Base-by-base conservation (phyloP, 2,888 invertebrate species). In the Gasteruption jaculator region DNA sequence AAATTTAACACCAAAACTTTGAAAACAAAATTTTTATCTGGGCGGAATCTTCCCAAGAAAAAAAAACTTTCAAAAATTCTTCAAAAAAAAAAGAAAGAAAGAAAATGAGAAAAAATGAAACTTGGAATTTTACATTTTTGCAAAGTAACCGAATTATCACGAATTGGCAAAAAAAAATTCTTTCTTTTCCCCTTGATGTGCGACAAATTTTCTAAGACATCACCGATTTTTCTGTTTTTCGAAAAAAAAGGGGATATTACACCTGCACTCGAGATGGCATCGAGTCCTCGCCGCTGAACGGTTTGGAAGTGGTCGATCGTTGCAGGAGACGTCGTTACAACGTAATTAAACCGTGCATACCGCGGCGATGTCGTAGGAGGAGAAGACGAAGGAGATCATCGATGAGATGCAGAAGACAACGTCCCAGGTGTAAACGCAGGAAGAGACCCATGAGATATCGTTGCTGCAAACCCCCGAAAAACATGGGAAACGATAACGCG, bases 231-330 rank as follows among this genome's bases (percentile, higher is more conserved):
- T 2, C 8, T 33, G n/a, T 20, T 10, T 38, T 27, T 26, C 22
- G 12, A 11, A 24, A 22, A 27, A 16, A 11, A 43, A 63, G 63
- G 4, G 60, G 62, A n/a, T 50, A 49, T 33, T 63, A 58, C 46
- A 44, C 55, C 1, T 61, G 53, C 48, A 55, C 56, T 18, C 44
- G 35, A 2, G 56, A 60, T 8, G 37, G n/a, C n/a, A n/a, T n/a
- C n/a, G n/a, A 42, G 22, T 42, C 41, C n/a, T n/a, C n/a, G n/a
- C n/a, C n/a, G n/a, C n/a, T n/a, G n/a, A n/a, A n/a, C n/a, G n/a
- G n/a, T n/a, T n/a, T n/a, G n/a, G n/a, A n/a, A n/a, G n/a, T n/a
- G n/a, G n/a, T n/a, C n/a, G n/a, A n/a, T n/a, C 21, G 36, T n/a
- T n/a, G 33, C 14, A 19, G 30, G 2, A 26, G 10, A 12, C 5